Conservation (phyloP, 2,888 invertebrate species). For the Dyspetes luteomarginatus region DNA sequence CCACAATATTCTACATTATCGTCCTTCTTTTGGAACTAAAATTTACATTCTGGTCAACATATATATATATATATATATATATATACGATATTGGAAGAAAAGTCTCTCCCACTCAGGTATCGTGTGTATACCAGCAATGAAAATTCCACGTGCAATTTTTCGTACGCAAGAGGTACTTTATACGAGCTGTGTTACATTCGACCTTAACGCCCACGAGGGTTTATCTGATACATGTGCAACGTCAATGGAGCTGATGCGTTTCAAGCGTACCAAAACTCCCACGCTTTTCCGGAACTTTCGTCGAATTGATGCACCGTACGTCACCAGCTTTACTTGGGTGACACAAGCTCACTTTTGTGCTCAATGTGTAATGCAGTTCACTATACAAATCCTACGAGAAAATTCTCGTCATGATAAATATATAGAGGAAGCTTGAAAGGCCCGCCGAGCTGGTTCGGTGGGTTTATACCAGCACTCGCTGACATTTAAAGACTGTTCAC, state of each 20-base stretch:
- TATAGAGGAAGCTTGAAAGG: constrained; percentile 1
- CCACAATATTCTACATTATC: neutral
- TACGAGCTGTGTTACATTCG: constrained; percentile 45
- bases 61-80: too few species aligned
- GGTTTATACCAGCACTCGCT: neutral
- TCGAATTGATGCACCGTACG: constrained; percentile 41
- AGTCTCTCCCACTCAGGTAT: neutral
- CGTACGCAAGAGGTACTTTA: constrained; percentile 26
- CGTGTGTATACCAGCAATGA: constrained; percentile 12
- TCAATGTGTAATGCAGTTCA: neutral
- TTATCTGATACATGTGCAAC: constrained; percentile 33
- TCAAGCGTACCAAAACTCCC: constrained; percentile 37
- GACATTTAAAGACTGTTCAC: neutral
- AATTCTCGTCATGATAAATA: constrained; percentile 9
- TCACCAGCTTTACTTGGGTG: neutral
- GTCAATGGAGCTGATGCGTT: constrained; percentile 14
- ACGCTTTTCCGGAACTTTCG: constrained; percentile 47
- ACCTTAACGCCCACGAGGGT: constrained; percentile 60
- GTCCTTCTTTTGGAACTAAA: neutral
- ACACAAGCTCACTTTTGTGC: constrained; percentile 22
- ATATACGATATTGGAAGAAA: neutral
- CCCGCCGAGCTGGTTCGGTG: neutral
- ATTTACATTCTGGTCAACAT: neutral
- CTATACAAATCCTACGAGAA: constrained; percentile 4
- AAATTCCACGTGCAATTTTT: constrained; percentile 26